A percentile compares a stretch with the other conserved stretches of the same genome.
Evolutionary conservation across 2,888 invertebrate species (phyloP).

Genomic region (Fragum fragum): DNA sequence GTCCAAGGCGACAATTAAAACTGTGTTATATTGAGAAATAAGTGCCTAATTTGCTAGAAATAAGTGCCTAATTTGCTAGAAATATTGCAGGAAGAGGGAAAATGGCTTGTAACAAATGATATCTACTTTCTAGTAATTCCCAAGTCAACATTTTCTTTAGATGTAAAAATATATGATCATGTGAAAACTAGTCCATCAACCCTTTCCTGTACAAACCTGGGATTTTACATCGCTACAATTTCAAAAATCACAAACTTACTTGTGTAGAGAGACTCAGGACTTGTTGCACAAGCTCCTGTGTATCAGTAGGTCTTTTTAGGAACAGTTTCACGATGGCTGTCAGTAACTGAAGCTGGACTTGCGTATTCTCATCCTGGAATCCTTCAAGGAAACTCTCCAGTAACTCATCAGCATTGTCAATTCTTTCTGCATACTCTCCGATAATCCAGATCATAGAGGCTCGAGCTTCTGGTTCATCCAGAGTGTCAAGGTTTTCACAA

Average conservation of each 20-base stretch:
- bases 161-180: too few species aligned
- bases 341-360: slow-evolving; percentile 95
- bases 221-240: too few species aligned
- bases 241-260: slow-evolving; percentile 66
- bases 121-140: too few species aligned
- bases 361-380: slow-evolving; percentile 89
- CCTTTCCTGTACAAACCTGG: too few species aligned
- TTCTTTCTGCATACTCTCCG: slow-evolving; percentile 99
- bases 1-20: too few species aligned
- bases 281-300: slow-evolving; percentile 99
- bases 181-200: too few species aligned
- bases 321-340: slow-evolving; percentile 99
- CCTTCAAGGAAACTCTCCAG: slow-evolving; percentile 99
- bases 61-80: too few species aligned
- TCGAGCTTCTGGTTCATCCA: slow-evolving; percentile 99
- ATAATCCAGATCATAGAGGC: slow-evolving; percentile 97
- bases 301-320: slow-evolving; percentile 98
- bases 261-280: slow-evolving; percentile 89
- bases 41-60: too few species aligned
- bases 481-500: slow-evolving; percentile 99
- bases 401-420: slow-evolving; percentile 99
- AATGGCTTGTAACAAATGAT: too few species aligned
- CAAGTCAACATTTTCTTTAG: too few species aligned
- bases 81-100: too few species aligned
- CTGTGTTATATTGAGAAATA: too few species aligned